These are phyloP conservation scores for Haliclystus octoradiatus DNA, from an alignment of 30 jellyfish, hydroid and myxozoan species.

Conservation along the genomic window DNA sequence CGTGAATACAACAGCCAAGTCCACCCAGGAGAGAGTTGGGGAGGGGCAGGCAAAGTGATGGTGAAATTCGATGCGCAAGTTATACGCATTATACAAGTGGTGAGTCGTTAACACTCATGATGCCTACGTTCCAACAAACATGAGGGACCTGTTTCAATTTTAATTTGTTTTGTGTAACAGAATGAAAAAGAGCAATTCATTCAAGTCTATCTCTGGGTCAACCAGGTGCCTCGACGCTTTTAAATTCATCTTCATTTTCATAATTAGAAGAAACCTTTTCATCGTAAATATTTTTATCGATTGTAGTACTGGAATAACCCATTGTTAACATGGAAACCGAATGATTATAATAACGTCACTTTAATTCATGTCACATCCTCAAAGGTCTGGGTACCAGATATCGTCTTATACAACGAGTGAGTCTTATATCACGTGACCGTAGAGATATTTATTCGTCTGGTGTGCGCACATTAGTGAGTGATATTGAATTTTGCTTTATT, in stretches of 20 bases:
- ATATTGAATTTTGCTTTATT: not conserved
- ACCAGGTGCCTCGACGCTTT: slow-evolving; percentile 21
- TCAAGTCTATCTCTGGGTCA: slow-evolving; percentile 30
- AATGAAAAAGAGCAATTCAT: slow-evolving; percentile 32
- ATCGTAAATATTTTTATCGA: not conserved
- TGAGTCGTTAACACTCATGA: slow-evolving; percentile 7
- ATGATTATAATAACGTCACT: too few relatives aligned
- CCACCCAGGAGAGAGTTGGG: slow-evolving; percentile 26
- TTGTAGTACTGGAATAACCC: too few relatives aligned
- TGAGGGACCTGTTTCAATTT: not conserved
- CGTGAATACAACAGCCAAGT: slow-evolving; percentile 42
- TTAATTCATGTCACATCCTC: too few relatives aligned
- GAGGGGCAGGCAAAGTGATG: slow-evolving; percentile 4
- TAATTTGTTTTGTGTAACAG: not conserved
- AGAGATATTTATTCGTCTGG: not conserved
- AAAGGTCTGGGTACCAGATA: too few relatives aligned
- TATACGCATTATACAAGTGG: slow-evolving; percentile 39
- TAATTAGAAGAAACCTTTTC: not conserved
- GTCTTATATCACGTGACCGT: not conserved
- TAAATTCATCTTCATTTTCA: not conserved
- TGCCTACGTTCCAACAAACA: not conserved
- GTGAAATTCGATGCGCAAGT: slow-evolving; percentile 47
- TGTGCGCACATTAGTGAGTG: not conserved
- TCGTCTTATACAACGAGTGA: too few relatives aligned
- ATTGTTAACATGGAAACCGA: too few relatives aligned